Base-by-base conservation (phyloP, 2,113 vertebrate genomes). In the Aramus guarauna region DNA sequence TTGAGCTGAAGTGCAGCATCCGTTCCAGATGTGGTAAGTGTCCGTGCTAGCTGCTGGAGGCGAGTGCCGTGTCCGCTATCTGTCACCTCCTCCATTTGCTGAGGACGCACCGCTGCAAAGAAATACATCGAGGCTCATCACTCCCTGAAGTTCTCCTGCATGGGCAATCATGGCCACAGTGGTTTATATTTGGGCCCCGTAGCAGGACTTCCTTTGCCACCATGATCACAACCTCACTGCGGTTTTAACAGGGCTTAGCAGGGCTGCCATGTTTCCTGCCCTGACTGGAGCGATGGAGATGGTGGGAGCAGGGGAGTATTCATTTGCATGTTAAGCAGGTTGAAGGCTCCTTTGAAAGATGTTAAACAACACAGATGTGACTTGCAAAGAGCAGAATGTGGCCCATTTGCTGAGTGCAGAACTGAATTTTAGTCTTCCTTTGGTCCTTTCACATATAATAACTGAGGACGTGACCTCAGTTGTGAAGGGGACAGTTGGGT, bases 61-160 rank as follows among this genome's bases (percentile, higher is more conserved):
- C 0, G 0, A 15, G 37, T 6, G 5, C 26, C 3, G 0, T 3
- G 16, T n/a, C 34, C 23, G 8, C 41, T 41, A 5, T 41, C 6
- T 32, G 45, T 75, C 60, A 34, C 7, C 23, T 24, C 24, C 50
- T 67, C 32, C 39, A 1, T 63, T 29, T 52, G 47, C 47, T 2
- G 9, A 26, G 67, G 52, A 59, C 2, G 4, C 1, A 3, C 6
- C 2, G 1, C 26, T 45, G 50, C 37, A 43, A 36, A 10, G 2
- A 0, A 68, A 10, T 15, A 23, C 1, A 0, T 15, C 1, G 3
- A 24, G 26, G 37, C 11, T 56, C 18, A 7, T 37, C 1, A 0
- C 30, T 47, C 41, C 50, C 64, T n/a, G 63, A 34, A n/a, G 30
- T 50, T 71, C 7, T 67, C 24, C 52, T 77, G 4, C 2, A 1